Conservation (phyloP, 1,140 invertebrate genomes). For the Pygmarrhopalites habei region DNA sequence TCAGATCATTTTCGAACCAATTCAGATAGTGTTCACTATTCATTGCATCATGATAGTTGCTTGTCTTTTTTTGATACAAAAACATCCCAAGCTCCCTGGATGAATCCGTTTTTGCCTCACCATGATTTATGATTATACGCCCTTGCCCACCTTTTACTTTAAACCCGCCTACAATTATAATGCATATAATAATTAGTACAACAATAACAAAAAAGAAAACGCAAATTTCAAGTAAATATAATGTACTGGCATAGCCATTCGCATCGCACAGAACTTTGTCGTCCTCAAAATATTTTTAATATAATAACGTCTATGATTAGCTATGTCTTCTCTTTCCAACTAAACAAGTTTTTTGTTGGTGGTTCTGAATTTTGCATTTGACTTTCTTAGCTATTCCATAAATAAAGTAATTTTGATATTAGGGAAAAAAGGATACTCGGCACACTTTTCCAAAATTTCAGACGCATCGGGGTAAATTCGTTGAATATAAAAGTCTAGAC, state of each 20-base stretch:
- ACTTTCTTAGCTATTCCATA: slow-evolving; percentile 7
- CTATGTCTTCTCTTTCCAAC: slow-evolving; percentile 21
- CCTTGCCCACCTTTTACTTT: background rate
- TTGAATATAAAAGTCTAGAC: slow-evolving; percentile 11
- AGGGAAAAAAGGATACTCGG: slow-evolving; percentile 9
- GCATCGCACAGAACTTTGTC: background rate
- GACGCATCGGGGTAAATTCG: slow-evolving; percentile 9
- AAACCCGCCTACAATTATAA: slow-evolving; percentile 7
- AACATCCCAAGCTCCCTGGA: background rate
- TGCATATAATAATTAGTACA: background rate
- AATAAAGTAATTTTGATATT: background rate
- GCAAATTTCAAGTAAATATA: background rate
- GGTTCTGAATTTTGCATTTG: slow-evolving; percentile 12
- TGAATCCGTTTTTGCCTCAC: background rate
- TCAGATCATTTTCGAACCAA: slow-evolving; percentile 2
- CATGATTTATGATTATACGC: slow-evolving; percentile 18
- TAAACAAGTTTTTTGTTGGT: slow-evolving; percentile 14
- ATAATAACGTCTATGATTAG: slow-evolving; percentile 8
- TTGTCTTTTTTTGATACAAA: slow-evolving; percentile 20
- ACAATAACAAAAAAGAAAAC: background rate
- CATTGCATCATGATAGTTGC: slow-evolving; percentile 23
- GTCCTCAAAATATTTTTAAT: background rate
- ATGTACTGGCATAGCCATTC: slow-evolving; percentile 7
- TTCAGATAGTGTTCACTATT: slow-evolving; percentile 15
- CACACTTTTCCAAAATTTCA: background rate